Conservation (phyloP, 2,797 vertebrate genomes). For the Eptatretus atami region DNA sequence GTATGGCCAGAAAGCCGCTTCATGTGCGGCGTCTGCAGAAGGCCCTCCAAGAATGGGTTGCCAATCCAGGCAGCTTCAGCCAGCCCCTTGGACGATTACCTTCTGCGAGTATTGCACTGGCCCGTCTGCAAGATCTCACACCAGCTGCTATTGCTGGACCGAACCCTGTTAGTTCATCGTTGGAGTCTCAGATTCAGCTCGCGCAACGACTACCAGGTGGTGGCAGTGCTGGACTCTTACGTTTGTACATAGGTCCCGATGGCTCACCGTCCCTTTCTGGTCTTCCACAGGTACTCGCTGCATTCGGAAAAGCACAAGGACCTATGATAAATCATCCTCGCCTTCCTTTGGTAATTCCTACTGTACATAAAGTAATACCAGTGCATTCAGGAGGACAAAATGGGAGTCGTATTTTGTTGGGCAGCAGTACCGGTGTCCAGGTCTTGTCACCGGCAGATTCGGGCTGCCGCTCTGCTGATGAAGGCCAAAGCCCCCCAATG, state of each 20-base stretch:
- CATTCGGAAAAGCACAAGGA: too few species aligned
- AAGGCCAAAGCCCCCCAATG: slow-evolving; percentile 21
- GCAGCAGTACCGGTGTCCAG: slow-evolving; percentile 18
- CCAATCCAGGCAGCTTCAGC: slow-evolving; percentile 76
- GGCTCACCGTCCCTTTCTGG: too few species aligned
- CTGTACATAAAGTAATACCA: too few species aligned
- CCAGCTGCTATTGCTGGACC: slow-evolving; percentile 26
- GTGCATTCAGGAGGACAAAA: too few species aligned
- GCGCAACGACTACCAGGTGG: too few species aligned
- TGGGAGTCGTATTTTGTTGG: neutral
- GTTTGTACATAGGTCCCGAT: too few species aligned
- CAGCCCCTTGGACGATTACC: slow-evolving; percentile 73
- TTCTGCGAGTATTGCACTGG: slow-evolving; percentile 88
- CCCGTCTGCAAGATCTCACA: slow-evolving; percentile 66
- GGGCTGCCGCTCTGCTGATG: slow-evolving; percentile 15
- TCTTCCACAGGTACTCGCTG: too few species aligned
- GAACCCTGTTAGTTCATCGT: slow-evolving; percentile 10
- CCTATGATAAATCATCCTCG: too few species aligned
- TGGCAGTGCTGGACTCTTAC: too few species aligned
- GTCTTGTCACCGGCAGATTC: slow-evolving; percentile 67
- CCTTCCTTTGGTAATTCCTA: too few species aligned
- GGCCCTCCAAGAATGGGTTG: slow-evolving; percentile 70
- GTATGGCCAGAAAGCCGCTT: slow-evolving; percentile 93
- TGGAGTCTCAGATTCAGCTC: neutral
- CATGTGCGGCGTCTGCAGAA: slow-evolving; percentile 82